Percentiles rank a stretch among this genome's conserved stretches.
These are phyloP conservation scores for Oophaga pumilio DNA, from an alignment of 2,113 vertebrate species.

Conservation along the genomic window DNA sequence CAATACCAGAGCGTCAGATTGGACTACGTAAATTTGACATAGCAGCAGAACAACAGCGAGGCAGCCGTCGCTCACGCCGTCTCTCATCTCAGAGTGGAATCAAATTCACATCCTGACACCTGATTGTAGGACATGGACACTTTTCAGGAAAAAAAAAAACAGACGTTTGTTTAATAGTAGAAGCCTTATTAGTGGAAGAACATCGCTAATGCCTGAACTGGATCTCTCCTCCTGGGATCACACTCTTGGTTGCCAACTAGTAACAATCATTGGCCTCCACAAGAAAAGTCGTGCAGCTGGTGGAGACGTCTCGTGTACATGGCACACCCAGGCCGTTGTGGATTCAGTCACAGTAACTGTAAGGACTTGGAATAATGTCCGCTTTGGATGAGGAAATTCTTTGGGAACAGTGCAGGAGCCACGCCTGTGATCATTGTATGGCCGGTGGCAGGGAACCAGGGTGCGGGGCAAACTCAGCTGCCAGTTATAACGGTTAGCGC, in stretches of 20 bases:
- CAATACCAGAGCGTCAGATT: too few species aligned
- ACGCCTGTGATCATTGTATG: conserved; percentile 41
- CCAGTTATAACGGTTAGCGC: conserved; percentile 28
- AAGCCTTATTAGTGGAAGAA: background rate
- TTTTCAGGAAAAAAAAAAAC: background rate
- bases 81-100: background rate
- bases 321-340: conserved; percentile 50
- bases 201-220: background rate
- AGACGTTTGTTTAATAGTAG: background rate
- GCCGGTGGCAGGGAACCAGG: conserved; percentile 35
- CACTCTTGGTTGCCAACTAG: background rate
- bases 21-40: too few species aligned
- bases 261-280: conserved; percentile 7
- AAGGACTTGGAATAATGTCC: conserved; percentile 40
- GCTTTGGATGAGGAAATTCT: conserved; percentile 17
- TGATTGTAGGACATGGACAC: background rate
- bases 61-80: background rate
- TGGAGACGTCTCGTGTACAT: background rate
- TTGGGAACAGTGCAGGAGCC: conserved; percentile 9
- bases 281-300: background rate
- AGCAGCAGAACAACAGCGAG: too few species aligned
- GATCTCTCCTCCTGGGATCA: background rate
- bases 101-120: background rate
- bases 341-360: conserved; percentile 44
- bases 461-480: conserved; percentile 45